Evolutionary conservation across 2,888 invertebrate species (phyloP).

Genomic region (Arge pagana): DNA sequence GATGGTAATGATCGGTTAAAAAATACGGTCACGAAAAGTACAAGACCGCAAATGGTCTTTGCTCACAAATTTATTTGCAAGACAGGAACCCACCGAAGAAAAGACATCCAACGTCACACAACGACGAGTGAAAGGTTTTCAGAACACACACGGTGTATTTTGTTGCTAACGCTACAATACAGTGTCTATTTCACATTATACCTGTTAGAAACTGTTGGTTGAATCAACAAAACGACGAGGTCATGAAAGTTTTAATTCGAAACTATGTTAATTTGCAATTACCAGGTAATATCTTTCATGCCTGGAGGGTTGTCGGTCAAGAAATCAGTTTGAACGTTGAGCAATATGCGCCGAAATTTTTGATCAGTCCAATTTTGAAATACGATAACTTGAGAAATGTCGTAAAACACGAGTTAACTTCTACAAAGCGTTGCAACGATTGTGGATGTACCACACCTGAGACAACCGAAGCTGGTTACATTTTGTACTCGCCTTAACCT

Average conservation of each 20-base stretch:
- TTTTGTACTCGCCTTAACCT: background rate
- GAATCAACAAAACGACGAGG: background rate
- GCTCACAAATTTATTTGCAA: background rate
- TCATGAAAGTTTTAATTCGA: background rate
- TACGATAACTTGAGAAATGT: background rate
- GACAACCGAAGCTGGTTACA: background rate
- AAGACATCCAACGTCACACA: background rate
- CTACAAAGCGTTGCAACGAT: background rate
- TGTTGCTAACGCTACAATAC: conserved; percentile 12
- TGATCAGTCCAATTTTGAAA: background rate
- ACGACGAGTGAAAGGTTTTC: conserved; percentile 15
- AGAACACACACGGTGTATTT: conserved; percentile 22
- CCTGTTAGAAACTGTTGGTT: background rate
- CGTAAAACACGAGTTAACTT: background rate
- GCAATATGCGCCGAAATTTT: conserved; percentile 19
- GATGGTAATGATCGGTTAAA: conserved; percentile 7
- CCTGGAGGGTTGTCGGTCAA: conserved; percentile 10
- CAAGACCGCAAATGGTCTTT: conserved; percentile 18
- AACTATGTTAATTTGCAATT: background rate
- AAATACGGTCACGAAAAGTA: conserved; percentile 12
- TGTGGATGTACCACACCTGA: background rate
- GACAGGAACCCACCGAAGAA: conserved; percentile 12
- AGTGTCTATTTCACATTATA: conserved; percentile 20
- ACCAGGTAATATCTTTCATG: background rate
- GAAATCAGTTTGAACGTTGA: conserved; percentile 12